Evolutionary conservation across 2,113 vertebrate genomes (phyloP).

Genomic region (Daubentonia madagascariensis): DNA sequence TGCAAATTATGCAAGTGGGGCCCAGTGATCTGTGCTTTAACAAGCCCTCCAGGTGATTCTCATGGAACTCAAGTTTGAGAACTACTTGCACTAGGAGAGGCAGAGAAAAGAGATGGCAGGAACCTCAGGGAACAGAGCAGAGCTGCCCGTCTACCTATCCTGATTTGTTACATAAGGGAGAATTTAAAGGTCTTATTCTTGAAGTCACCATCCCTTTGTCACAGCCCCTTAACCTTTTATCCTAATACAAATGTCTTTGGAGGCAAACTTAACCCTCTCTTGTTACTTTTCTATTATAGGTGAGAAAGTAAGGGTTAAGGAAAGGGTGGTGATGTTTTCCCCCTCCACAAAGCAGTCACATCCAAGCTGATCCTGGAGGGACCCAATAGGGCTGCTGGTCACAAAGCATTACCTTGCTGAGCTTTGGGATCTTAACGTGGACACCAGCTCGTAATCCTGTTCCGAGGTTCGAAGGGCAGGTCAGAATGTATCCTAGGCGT

Average conservation of each 20-base stretch:
- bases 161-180: neutral
- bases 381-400: neutral
- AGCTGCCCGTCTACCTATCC: neutral
- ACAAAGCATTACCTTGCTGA: conserved; percentile 86
- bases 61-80: neutral
- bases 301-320: neutral
- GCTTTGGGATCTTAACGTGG: conserved; percentile 89
- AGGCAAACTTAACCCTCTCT: neutral
- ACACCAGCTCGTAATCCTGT: conserved; percentile 93
- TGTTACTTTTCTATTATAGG: neutral
- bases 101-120: neutral
- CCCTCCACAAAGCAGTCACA: neutral
- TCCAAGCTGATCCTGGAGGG: neutral
- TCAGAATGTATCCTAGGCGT: conserved; percentile 91
- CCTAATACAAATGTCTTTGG: neutral
- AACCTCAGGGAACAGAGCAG: neutral
- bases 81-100: neutral
- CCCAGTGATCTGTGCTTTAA: neutral
- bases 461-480: conserved; percentile 94
- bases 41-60: neutral
- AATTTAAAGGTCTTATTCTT: neutral
- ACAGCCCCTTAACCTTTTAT: neutral
- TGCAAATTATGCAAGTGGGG: neutral
- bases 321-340: neutral
- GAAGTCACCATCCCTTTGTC: neutral